Base-by-base conservation (phyloP, 1,140 invertebrate species). In the Asbolus verrucosus region DNA sequence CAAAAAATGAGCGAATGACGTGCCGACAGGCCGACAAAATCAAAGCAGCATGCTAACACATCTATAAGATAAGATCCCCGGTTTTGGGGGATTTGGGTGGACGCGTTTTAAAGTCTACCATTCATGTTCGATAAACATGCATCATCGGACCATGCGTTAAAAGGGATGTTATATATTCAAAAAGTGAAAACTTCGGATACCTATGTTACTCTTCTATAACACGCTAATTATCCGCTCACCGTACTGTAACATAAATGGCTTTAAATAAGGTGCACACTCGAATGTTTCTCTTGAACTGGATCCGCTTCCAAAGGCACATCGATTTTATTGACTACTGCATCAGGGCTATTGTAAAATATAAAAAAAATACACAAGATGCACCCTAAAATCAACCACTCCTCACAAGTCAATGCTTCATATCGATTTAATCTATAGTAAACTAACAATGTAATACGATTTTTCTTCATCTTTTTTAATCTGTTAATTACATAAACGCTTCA, bases 191-290 rank as follows among this genome's bases (percentile, higher is more conserved):
- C 61, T 63, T 54, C 46, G 46, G 21, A 54, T 54, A 54, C 61
- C 61, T 63, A 63, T 63, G 36, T 21, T 63, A 41, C 61, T 63
- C 61, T 63, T 63, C 61, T 62, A 62, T 62, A 38, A 63, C 33
- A 63, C 31, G 30, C 13, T 63, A 63, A 63, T 39, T 41, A 63
- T 63, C 61, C 61, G 61, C 61, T 63, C 61, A 63, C 33, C 61
- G 61, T 63, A 63, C 61, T 63, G 61, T 63, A 63, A 63, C 61
- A 63, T 41, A 63, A 41, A 63, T 63, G 61, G 14, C 36, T 63
- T 63, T 63, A 38, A 39, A 63, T 63, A 63, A 63, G 33, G 61
- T 63, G 61, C 61, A 63, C 33, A 63, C 61, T 63, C 61, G 61
- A 39, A 38, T 39, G 21, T 63, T 27, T 41, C 61, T 41, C 11